Percentiles rank a stretch among this genome's conserved stretches.
phyloP scores from a whole-genome alignment of 2,113 vertebrate species.

The Mesitornis unicolor region DNA sequence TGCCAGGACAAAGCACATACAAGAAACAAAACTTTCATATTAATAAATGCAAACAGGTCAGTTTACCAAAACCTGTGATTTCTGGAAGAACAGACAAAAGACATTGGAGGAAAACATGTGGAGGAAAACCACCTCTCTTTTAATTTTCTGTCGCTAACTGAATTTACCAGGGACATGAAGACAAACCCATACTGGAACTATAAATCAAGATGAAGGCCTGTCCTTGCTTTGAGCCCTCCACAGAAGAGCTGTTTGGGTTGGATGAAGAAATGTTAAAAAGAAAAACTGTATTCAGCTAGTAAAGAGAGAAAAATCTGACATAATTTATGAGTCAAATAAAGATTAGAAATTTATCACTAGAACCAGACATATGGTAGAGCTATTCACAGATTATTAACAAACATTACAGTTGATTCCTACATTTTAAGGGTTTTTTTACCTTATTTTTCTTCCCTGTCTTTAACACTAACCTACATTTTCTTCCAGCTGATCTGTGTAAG shows the following conservation, averaged over 20 bases:
- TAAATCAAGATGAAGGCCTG: neutral
- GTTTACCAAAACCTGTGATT: neutral
- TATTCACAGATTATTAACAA: neutral
- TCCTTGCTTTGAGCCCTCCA: neutral
- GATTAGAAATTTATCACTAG: neutral
- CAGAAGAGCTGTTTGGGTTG: neutral
- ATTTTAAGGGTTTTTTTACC: neutral
- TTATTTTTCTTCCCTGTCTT: neutral
- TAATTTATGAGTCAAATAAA: neutral
- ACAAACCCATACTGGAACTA: neutral
- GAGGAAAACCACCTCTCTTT: neutral
- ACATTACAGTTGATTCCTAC: neutral
- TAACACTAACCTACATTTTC: neutral
- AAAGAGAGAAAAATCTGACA: neutral
- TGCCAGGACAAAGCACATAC: neutral
- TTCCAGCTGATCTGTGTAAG: neutral
- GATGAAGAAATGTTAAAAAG: neutral
- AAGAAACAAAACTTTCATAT: neutral
- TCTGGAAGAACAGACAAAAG: neutral
- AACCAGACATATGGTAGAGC: neutral
- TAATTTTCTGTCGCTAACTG: neutral
- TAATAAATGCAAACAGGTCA: neutral
- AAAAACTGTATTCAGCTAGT: neutral
- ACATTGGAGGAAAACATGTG: neutral
- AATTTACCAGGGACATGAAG: neutral